A percentile compares a stretch with the other conserved stretches of the same genome.
Evolutionary conservation across 2,797 vertebrate species (phyloP).

Genomic region (Enteromius radiatus): DNA sequence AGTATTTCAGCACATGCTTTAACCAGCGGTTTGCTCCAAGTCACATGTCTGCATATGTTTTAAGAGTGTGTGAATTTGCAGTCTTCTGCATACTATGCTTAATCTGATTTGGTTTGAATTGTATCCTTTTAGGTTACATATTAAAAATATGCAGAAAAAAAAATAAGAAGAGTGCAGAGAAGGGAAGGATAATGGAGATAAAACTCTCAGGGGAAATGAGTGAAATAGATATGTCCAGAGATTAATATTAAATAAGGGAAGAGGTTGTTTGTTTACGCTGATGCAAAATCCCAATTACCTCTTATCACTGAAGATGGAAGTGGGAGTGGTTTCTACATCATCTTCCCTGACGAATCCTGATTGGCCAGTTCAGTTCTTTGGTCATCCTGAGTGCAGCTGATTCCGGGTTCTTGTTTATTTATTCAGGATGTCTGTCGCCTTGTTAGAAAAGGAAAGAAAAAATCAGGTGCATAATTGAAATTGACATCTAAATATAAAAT

Average conservation of each 20-base stretch:
- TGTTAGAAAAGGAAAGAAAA: neutral
- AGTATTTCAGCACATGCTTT: neutral
- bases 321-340: neutral
- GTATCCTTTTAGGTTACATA: neutral
- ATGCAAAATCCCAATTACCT: constrained; percentile 2
- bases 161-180: neutral
- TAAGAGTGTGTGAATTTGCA: neutral
- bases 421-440: neutral
- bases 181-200: neutral
- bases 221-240: constrained; percentile 2
- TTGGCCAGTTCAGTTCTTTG: constrained; percentile 10
- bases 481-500: neutral
- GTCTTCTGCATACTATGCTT: neutral
- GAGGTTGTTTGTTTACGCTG: constrained; percentile 2
- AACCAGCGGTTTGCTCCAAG: neutral
- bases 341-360: constrained; percentile 18
- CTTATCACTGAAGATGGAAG: neutral
- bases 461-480: neutral
- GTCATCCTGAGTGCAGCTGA: neutral
- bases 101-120: neutral
- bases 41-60: neutral
- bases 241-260: constrained; percentile 3
- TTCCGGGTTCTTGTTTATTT: neutral
- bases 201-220: neutral
- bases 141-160: neutral